Base-by-base conservation (phyloP, 2,888 invertebrate species). In the Boloria euphrosyne region DNA sequence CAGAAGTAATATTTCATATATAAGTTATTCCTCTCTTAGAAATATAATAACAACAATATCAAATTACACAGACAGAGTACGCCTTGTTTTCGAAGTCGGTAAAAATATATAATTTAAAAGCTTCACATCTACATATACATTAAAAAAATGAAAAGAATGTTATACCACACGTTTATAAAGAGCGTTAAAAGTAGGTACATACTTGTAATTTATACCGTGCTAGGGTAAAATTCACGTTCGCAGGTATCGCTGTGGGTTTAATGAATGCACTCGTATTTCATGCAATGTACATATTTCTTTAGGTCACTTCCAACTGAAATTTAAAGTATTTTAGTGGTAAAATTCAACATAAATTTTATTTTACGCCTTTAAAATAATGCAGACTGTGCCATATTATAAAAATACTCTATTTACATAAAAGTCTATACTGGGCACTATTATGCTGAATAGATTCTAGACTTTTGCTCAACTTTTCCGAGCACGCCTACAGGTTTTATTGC, bases 221-320 rank as follows among this genome's bases (percentile, higher is more conserved):
- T 38, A 70, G 63, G 63, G 64, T 60, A 64, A 66, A 70, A 61
- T 67, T 71, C 66, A 61, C 55, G 58, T 52, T 63, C 62, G 65
- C 64, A 55, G 68, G 65, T 53, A 50, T 66, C 68, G 72, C 72
- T 66, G 58, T 53, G 67, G 65, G 18, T 57, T 53, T 66, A 64
- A 68, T 70, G 70, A 70, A 66, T 70, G 65, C 70, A 66, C 62
- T 59, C 55, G 61, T 63, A 64, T 53, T 62, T 65, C 62, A 68
- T 61, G 61, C 62, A 70, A 68, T 58, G 57, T 68, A 65, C 55
- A 68, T 49, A 65, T 69, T 69, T 69, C 71, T 67, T 55, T 66
- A 71, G 70, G 71, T 67, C 68, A 62, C 50, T 67, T 47, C 18
- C 60, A 60, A 17, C 49, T 59, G 62, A 68, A 50, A 58, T 59